Percentiles rank a stretch among this genome's conserved stretches.
Conservation (phyloP, 1,140 invertebrate genomes). For the Drosophila orena region DNA sequence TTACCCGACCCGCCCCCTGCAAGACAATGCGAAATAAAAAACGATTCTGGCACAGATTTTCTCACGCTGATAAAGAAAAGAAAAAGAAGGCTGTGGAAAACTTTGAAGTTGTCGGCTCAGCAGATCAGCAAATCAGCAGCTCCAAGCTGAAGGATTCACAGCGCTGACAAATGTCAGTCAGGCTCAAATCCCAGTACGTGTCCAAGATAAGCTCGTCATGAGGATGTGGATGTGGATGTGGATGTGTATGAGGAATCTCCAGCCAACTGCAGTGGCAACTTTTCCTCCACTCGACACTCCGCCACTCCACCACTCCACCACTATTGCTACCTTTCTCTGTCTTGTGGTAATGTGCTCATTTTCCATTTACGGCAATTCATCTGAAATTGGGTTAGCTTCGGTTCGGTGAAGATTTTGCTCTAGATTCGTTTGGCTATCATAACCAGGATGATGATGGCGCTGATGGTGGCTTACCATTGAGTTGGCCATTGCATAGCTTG, state of each 20-base stretch:
- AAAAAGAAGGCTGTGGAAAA: conserved; percentile 43
- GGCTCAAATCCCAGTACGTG: conserved; percentile 73
- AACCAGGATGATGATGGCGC: conserved; percentile 37
- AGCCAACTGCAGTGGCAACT: conserved; percentile 49
- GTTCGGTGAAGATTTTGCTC: conserved; percentile 69
- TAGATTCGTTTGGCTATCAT: conserved; percentile 50
- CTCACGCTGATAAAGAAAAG: conserved; percentile 68
- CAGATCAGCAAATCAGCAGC: conserved; percentile 14
- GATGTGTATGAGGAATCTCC: conserved; percentile 24
- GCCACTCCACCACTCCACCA: not conserved
- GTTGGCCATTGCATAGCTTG: conserved; percentile 36
- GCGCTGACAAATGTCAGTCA: conserved; percentile 75
- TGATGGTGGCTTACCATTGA: conserved; percentile 45
- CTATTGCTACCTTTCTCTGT: conserved; percentile 22
- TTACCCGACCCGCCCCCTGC: not conserved
- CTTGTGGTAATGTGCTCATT: conserved; percentile 77
- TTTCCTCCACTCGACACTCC: conserved; percentile 17
- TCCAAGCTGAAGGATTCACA: conserved; percentile 63
- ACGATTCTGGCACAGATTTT: conserved; percentile 48
- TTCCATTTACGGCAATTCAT: conserved; percentile 67
- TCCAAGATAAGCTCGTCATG: conserved; percentile 65
- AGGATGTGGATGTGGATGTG: conserved; percentile 28
- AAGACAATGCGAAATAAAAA: conserved; percentile 30
- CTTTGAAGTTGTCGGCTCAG: conserved; percentile 47
- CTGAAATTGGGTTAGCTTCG: conserved; percentile 75